Evolutionary conservation across 1,140 invertebrate genomes (phyloP).

Genomic region (Hyles euphorbiae): DNA sequence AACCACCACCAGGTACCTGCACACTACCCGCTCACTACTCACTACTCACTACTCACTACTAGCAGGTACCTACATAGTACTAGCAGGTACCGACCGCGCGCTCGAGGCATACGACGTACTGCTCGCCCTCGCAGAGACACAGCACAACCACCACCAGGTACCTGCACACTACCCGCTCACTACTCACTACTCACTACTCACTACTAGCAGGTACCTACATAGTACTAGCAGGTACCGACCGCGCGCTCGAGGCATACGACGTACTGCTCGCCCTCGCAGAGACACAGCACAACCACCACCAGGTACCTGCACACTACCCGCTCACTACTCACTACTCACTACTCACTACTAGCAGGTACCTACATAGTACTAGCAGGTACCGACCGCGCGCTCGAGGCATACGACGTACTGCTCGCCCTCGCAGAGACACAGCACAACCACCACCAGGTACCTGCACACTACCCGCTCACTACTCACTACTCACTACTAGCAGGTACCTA

Average conservation of each 20-base stretch:
- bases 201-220: no score
- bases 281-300: constrained; percentile 21
- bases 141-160: not conserved
- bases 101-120: constrained; percentile 88
- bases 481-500: no score
- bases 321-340: no score
- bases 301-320: not conserved
- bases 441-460: not conserved
- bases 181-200: no score
- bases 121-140: constrained; percentile 81
- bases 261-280: constrained; percentile 85
- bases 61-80: no score
- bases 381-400: constrained; percentile 85
- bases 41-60: no score
- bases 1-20: not conserved
- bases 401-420: constrained; percentile 85
- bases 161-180: not conserved
- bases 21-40: not conserved
- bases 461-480: no score
- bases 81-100: constrained; percentile 84
- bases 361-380: constrained; percentile 37
- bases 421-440: constrained; percentile 72
- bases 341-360: no score
- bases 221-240: constrained; percentile 79
- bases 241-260: constrained; percentile 87